Percentiles rank a stretch among this genome's conserved stretches.
phyloP scores from a whole-genome alignment of 2,888 invertebrate genomes.

The Drosophila mulleri region DNA sequence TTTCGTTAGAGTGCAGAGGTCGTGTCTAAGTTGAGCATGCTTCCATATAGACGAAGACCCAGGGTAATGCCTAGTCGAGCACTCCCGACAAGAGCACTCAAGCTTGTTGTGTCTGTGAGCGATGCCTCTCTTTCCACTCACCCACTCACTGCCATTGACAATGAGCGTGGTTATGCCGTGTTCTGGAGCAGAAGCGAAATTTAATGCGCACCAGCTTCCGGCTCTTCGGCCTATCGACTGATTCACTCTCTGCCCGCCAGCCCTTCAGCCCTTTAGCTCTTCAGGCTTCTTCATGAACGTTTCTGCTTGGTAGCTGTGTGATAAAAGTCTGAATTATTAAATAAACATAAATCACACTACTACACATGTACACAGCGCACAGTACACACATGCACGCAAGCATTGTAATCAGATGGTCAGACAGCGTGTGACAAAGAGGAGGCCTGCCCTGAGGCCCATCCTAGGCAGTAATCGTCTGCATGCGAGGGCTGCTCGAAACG shows the following conservation, averaged over 20 bases:
- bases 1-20: no score
- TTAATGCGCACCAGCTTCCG: slow-evolving; percentile 38
- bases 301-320: slow-evolving; percentile 48
- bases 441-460: background rate
- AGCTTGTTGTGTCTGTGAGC: slow-evolving; percentile 28
- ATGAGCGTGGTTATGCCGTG: slow-evolving; percentile 22
- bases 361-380: background rate
- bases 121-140: slow-evolving; percentile 38
- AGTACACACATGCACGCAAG: slow-evolving; percentile 17
- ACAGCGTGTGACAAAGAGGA: slow-evolving; percentile 17
- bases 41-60: background rate
- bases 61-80: background rate
- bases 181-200: slow-evolving; percentile 40
- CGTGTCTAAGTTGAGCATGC: background rate
- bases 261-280: background rate
- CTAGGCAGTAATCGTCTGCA: background rate
- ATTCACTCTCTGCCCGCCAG: background rate
- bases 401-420: slow-evolving; percentile 33
- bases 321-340: slow-evolving; percentile 78
- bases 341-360: slow-evolving; percentile 73
- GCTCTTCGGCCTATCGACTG: slow-evolving; percentile 6
- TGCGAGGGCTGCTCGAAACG: slow-evolving; percentile 24
- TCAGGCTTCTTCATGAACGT: background rate
- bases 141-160: slow-evolving; percentile 10
- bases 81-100: background rate